Evolutionary conservation across 2,797 vertebrate species (phyloP).

Genomic region (Phalanger gymnotis): DNA sequence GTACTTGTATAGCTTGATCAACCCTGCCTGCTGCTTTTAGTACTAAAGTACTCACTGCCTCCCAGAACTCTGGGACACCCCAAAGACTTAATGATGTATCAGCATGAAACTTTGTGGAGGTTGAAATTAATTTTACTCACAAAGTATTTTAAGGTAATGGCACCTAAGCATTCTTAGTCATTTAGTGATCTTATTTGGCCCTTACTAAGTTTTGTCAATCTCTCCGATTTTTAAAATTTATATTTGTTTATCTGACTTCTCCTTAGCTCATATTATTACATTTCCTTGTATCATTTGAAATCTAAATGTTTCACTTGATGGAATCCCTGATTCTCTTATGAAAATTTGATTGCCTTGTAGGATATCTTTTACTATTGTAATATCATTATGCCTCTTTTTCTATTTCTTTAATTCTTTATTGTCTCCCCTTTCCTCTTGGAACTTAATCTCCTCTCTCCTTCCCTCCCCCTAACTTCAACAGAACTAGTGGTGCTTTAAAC

Average conservation of each 20-base stretch:
- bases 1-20: background rate
- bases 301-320: slow-evolving; percentile 52
- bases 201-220: background rate
- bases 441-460: background rate
- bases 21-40: background rate
- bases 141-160: background rate
- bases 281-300: slow-evolving; percentile 47
- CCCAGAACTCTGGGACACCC: background rate
- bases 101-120: background rate
- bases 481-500: background rate
- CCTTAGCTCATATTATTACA: slow-evolving; percentile 2
- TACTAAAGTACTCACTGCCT: background rate
- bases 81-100: background rate
- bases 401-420: background rate
- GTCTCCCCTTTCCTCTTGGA: background rate
- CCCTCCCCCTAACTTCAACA: background rate
- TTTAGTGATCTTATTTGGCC: background rate
- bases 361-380: background rate
- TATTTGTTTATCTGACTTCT: slow-evolving; percentile 1
- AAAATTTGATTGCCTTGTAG: slow-evolving; percentile 31
- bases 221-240: background rate
- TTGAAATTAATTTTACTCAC: background rate
- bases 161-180: background rate
- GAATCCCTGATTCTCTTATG: slow-evolving; percentile 32
- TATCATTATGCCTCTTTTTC: background rate